Percentiles rank a stretch among this genome's conserved stretches.
Evolutionary conservation across 2,113 vertebrate genomes (phyloP).

Genomic region (Sakesphorus luctuosus): DNA sequence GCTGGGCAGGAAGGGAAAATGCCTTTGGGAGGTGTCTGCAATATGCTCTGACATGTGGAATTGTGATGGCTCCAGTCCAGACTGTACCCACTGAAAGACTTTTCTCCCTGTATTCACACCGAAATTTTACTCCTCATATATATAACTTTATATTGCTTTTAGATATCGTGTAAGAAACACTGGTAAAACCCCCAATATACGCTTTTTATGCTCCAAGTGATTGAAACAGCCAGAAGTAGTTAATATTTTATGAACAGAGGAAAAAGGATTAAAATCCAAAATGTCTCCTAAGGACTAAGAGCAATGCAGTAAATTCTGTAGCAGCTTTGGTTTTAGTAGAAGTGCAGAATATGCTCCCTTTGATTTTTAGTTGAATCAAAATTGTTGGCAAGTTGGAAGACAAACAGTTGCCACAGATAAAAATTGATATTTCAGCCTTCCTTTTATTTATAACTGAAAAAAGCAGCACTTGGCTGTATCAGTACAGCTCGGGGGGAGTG

Average conservation of each 20-base stretch:
- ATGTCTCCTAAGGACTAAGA: background rate
- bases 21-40: background rate
- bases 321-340: background rate
- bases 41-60: fast-evolving
- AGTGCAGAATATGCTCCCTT: background rate
- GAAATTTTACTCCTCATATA: background rate
- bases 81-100: background rate
- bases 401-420: background rate
- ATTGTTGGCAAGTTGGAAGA: background rate
- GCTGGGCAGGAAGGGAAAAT: background rate
- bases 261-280: background rate
- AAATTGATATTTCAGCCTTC: background rate
- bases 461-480: fast-evolving
- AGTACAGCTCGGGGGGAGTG: fast-evolving
- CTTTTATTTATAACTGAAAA: background rate
- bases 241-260: background rate
- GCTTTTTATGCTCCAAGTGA: background rate
- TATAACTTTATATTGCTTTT: background rate
- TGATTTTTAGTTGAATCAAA: background rate
- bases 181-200: background rate
- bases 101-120: background rate
- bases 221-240: background rate
- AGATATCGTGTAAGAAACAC: background rate
- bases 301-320: background rate
- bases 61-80: background rate